These are phyloP conservation scores for Rhinopomastus cyanomelas DNA, from an alignment of 2,113 vertebrate genomes.

Conservation along the genomic window DNA sequence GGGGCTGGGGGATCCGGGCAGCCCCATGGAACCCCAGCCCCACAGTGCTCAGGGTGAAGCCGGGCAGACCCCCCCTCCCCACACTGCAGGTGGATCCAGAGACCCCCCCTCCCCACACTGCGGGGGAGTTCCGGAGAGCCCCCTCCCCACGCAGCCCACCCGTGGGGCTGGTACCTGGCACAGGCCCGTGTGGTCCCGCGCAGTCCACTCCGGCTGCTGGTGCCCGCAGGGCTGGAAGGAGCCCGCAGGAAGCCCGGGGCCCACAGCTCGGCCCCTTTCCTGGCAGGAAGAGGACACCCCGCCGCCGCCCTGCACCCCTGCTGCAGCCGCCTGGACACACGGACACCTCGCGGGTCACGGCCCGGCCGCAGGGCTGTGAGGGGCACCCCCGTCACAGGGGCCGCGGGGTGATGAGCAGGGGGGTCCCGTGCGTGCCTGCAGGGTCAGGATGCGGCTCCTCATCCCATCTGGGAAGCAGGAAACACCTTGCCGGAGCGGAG, in stretches of 20 bases:
- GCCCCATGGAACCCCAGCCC: too few relatives aligned
- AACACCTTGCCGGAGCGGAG: slow-evolving; percentile 23
- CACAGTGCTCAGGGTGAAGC: too few relatives aligned
- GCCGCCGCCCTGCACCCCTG: background rate
- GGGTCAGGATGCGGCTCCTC: background rate
- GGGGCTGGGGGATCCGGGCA: too few relatives aligned
- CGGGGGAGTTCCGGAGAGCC: background rate
- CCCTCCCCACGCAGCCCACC: too few relatives aligned
- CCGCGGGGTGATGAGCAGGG: background rate
- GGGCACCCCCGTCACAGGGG: too few relatives aligned
- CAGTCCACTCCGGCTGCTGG: background rate
- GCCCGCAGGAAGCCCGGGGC: background rate
- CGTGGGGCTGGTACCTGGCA: background rate
- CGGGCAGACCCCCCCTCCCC: too few relatives aligned
- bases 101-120: background rate
- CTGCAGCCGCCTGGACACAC: rapidly evolving
- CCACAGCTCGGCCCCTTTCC: slow-evolving; percentile 40
- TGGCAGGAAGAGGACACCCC: slow-evolving; percentile 17
- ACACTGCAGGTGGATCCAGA: background rate
- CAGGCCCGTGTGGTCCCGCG: background rate
- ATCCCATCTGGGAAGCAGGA: slow-evolving; percentile 28
- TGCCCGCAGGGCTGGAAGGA: background rate
- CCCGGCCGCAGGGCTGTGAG: background rate
- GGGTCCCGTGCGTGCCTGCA: rapidly evolving
- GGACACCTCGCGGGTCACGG: background rate